phyloP scores from a whole-genome alignment of 2,797 vertebrate genomes.

The Poecilia picta region DNA sequence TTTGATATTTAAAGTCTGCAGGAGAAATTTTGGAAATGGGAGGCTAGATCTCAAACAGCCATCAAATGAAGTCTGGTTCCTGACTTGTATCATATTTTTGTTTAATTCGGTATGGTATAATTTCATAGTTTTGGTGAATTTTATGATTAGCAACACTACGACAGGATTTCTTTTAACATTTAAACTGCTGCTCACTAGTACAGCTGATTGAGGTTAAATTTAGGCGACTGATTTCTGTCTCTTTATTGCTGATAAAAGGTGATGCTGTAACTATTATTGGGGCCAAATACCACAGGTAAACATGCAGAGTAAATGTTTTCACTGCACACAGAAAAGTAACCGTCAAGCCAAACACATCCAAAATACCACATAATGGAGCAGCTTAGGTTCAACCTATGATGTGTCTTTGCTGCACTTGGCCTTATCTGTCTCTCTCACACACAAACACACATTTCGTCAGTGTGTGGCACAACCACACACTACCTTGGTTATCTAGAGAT shows the following conservation, averaged over 20 bases:
- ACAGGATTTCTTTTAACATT: not conserved
- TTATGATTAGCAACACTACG: not conserved
- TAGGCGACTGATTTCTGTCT: not conserved
- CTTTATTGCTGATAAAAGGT: not conserved
- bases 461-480: slow-evolving; percentile 25
- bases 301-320: slow-evolving; percentile 21
- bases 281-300: not conserved
- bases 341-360: not conserved
- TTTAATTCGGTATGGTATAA: not conserved
- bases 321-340: slow-evolving; percentile 9
- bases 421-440: slow-evolving; percentile 48
- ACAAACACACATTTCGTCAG: slow-evolving; percentile 15
- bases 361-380: slow-evolving; percentile 5
- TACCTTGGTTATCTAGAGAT: slow-evolving; percentile 34
- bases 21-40: not conserved
- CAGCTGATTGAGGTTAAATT: not conserved
- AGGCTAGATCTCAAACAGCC: not conserved
- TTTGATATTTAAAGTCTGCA: not conserved
- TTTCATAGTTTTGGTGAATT: not conserved
- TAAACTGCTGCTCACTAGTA: not conserved
- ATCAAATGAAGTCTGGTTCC: not conserved
- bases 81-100: not conserved
- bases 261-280: not conserved
- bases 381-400: slow-evolving; percentile 40
- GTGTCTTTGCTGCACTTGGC: slow-evolving; percentile 44